These are phyloP conservation scores for Hyperopisus bebe DNA, from an alignment of 2,113 vertebrate species.

Conservation along the genomic window DNA sequence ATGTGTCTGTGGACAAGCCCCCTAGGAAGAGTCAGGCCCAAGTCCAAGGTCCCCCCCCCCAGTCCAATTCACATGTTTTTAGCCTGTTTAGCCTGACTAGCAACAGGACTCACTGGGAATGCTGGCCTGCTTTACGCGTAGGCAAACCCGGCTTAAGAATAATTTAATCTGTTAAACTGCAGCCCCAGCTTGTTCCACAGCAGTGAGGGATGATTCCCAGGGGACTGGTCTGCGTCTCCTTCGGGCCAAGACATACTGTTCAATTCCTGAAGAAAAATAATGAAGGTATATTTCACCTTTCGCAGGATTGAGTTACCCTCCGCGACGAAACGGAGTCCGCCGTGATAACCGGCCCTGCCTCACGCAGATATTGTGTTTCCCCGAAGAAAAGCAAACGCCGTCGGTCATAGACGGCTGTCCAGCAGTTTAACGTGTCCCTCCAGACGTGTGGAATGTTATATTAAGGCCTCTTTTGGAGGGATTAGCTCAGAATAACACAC, in stretches of 20 bases:
- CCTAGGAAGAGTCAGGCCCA: neutral
- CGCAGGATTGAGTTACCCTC: neutral
- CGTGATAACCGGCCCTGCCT: neutral
- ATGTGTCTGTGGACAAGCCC: neutral
- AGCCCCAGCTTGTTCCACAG: neutral
- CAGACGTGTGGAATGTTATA: neutral
- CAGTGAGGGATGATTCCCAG: neutral
- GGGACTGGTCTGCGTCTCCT: neutral
- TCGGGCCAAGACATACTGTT: neutral
- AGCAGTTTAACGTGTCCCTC: neutral
- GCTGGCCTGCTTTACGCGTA: neutral
- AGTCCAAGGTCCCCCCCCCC: neutral
- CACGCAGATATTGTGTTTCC: conserved; percentile 1
- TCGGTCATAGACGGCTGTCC: neutral
- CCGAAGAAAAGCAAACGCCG: neutral
- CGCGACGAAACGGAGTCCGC: neutral
- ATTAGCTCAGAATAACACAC: neutral
- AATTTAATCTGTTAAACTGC: neutral
- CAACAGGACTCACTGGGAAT: neutral
- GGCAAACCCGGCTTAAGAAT: neutral
- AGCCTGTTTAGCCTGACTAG: neutral
- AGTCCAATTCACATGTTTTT: neutral
- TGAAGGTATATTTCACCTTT: conserved; percentile 1
- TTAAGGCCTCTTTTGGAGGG: neutral
- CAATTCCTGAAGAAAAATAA: conserved; percentile 1